phyloP scores from a whole-genome alignment of 92 coral and sea anemone species.

The Porites divaricata region DNA sequence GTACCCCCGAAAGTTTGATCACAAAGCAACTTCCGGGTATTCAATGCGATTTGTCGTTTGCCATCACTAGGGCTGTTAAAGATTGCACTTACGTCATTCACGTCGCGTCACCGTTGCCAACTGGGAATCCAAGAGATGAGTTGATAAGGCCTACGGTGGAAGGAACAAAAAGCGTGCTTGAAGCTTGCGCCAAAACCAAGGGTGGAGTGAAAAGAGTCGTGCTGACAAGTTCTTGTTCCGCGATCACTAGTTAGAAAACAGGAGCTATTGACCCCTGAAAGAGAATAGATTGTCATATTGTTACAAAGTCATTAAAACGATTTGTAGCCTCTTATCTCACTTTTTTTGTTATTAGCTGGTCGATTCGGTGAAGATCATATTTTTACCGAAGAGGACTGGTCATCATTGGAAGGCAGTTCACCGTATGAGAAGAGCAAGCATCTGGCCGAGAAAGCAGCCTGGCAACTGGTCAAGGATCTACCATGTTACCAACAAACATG shows the following conservation, averaged over 20 bases:
- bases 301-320: too few relatives aligned
- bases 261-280: too few relatives aligned
- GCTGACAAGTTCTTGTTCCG: conserved; percentile 86
- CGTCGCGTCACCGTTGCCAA: conserved; percentile 96
- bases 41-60: too few relatives aligned
- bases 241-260: conserved; percentile 66
- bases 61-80: conserved; percentile 73
- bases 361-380: conserved; percentile 34
- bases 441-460: conserved; percentile 89
- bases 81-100: conserved; percentile 90
- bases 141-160: conserved; percentile 94
- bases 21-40: too few relatives aligned
- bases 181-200: conserved; percentile 90
- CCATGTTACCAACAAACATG: conserved; percentile 55
- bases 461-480: conserved; percentile 76
- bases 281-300: too few relatives aligned
- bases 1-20: too few relatives aligned
- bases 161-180: conserved; percentile 90
- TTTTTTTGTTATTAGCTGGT: background rate
- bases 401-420: conserved; percentile 62
- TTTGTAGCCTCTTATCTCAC: too few relatives aligned
- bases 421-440: conserved; percentile 90
- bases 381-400: conserved; percentile 94
- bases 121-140: conserved; percentile 76
- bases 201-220: conserved; percentile 92